Conservation (phyloP, 2,888 invertebrate genomes). For the Volucella bombylans region DNA sequence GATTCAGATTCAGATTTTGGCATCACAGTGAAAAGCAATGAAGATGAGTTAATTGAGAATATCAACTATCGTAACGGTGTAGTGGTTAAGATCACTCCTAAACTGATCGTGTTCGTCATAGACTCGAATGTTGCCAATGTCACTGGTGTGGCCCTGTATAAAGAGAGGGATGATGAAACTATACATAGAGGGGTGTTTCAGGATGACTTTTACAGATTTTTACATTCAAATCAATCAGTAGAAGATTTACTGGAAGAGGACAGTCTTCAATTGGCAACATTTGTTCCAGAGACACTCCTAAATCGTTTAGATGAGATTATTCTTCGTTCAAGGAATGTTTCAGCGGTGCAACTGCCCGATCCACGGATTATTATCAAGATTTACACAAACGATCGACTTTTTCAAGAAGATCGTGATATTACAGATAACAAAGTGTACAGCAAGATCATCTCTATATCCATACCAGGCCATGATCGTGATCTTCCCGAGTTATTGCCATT, state of each 20-base stretch:
- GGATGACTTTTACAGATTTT: constrained; percentile 76
- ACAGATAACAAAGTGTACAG: constrained; percentile 79
- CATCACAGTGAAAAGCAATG: constrained; percentile 47
- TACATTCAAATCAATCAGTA: constrained; percentile 82
- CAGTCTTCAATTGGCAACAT: constrained; percentile 84
- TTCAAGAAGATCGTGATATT: constrained; percentile 82
- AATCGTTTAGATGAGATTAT: constrained; percentile 79
- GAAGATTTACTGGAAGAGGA: constrained; percentile 83
- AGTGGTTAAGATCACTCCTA: constrained; percentile 76
- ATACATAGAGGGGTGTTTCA: constrained; percentile 76
- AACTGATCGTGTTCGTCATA: constrained; percentile 78
- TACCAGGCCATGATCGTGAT: constrained; percentile 85
- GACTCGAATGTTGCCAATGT: constrained; percentile 79
- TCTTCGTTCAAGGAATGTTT: constrained; percentile 55
- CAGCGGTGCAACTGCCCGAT: constrained; percentile 72
- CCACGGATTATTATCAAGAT: constrained; percentile 84
- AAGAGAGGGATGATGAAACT: constrained; percentile 20
- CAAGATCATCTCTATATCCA: constrained; percentile 85
- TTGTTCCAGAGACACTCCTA: constrained; percentile 83
- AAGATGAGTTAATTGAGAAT: constrained; percentile 74
- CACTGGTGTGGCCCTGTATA: constrained; percentile 79
- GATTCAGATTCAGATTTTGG: constrained; percentile 28
- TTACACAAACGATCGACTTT: constrained; percentile 84
- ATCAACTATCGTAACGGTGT: constrained; percentile 78
- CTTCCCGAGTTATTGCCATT: constrained; percentile 84